These are phyloP conservation scores for Acrocephalus scirpaceus DNA, from an alignment of 2,797 vertebrate genomes.

Conservation along the genomic window DNA sequence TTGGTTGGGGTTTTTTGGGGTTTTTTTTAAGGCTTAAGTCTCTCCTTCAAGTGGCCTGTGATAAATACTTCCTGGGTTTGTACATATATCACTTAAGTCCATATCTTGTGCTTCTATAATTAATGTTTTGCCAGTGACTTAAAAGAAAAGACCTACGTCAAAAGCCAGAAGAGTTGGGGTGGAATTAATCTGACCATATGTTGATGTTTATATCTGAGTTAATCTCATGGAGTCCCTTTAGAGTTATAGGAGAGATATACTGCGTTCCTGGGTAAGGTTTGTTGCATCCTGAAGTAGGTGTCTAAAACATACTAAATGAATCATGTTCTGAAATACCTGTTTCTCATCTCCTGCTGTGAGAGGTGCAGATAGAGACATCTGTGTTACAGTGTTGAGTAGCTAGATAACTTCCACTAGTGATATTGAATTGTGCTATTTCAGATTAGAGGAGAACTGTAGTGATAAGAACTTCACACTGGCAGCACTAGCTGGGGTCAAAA, in stretches of 20 bases:
- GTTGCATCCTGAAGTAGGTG: not conserved
- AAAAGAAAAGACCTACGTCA: not conserved
- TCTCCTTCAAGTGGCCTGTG: not conserved
- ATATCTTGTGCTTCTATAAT: not conserved
- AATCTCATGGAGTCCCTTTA: not conserved
- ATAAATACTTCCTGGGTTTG: not conserved
- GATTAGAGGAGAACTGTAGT: not conserved
- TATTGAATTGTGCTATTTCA: not conserved
- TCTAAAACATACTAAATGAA: conserved; percentile 1
- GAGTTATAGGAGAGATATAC: not conserved
- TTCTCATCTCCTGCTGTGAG: not conserved
- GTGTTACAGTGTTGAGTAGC: not conserved
- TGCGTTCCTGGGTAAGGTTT: not conserved
- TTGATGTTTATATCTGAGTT: conserved; percentile 32
- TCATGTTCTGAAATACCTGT: not conserved
- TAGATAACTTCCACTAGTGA: not conserved
- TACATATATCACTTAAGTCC: not conserved
- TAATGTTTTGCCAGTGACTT: conserved; percentile 6
- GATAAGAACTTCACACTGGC: not conserved
- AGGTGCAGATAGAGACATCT: not conserved
- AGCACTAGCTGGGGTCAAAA: not conserved
- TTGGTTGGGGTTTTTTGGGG: not conserved
- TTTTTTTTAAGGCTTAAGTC: not conserved
- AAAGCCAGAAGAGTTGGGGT: not conserved
- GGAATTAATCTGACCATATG: conserved; percentile 37